Conservation (phyloP, 2,888 invertebrate genomes). For the Drosophila quasianomalipes region DNA sequence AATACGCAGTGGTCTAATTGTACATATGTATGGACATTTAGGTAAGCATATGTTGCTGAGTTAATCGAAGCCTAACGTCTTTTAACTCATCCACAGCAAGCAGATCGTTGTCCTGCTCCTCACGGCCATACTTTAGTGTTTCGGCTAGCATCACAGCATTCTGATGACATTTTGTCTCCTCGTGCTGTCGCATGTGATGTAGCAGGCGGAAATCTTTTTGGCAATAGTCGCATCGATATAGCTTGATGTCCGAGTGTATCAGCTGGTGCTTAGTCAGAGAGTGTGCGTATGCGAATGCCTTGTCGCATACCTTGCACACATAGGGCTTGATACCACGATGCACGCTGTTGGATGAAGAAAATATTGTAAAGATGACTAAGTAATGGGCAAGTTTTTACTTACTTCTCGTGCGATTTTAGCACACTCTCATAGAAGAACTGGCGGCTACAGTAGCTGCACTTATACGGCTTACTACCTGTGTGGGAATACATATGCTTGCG, state of each 20-base stretch:
- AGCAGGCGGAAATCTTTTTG: constrained; percentile 83
- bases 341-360: constrained; percentile 52
- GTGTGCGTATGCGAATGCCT: constrained; percentile 82
- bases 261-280: constrained; percentile 82
- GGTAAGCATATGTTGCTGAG: constrained; percentile 33
- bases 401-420: constrained; percentile 83
- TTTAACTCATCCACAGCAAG: constrained; percentile 46
- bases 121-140: constrained; percentile 53
- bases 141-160: constrained; percentile 76
- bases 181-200: constrained; percentile 84
- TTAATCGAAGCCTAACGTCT: constrained; percentile 40
- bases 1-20: constrained; percentile 14
- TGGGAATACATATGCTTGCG: constrained; percentile 83
- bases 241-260: constrained; percentile 82
- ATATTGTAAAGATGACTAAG: neutral
- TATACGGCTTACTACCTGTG: constrained; percentile 81
- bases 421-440: constrained; percentile 84
- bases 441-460: constrained; percentile 82
- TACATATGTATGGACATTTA: constrained; percentile 17
- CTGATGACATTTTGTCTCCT: constrained; percentile 82
- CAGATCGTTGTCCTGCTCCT: constrained; percentile 54
- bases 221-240: constrained; percentile 82
- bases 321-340: constrained; percentile 83
- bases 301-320: constrained; percentile 79
- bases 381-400: constrained; percentile 27